Conservation (phyloP, 2,888 invertebrate species). For the Lepetodrilus schrolli region DNA sequence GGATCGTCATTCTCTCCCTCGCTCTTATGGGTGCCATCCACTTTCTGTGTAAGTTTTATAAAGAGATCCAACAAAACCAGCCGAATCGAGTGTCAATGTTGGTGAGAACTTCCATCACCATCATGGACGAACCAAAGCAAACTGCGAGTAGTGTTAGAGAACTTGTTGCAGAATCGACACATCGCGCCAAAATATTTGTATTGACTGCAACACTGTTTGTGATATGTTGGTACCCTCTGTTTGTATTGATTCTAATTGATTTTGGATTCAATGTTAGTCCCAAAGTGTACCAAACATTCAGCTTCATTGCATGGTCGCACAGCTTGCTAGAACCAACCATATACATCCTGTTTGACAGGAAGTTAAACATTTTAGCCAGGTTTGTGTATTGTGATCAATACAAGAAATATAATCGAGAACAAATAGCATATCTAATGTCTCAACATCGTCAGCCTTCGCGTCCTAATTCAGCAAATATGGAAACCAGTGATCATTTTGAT, state of each 20-base stretch:
- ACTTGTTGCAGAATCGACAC: constrained; percentile 68
- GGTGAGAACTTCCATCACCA: constrained; percentile 70
- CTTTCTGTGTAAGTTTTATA: constrained; percentile 72
- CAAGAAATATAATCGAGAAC: constrained; percentile 49
- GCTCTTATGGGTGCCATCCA: constrained; percentile 69
- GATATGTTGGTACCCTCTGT: constrained; percentile 74
- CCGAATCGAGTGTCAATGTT: constrained; percentile 69
- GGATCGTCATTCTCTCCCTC: constrained; percentile 73
- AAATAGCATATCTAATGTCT: constrained; percentile 57
- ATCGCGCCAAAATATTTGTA: constrained; percentile 72
- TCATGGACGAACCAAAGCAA: constrained; percentile 57
- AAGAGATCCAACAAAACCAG: constrained; percentile 71
- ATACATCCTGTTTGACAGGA: constrained; percentile 72
- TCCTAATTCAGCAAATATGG: constrained; percentile 19
- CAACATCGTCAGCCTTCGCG: constrained; percentile 33
- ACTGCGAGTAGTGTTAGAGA: constrained; percentile 58
- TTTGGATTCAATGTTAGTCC: constrained; percentile 69
- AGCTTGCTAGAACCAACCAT: constrained; percentile 73
- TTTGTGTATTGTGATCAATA: constrained; percentile 65
- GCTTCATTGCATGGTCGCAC: constrained; percentile 75
- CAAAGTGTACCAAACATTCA: constrained; percentile 73
- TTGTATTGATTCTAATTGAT: constrained; percentile 72
- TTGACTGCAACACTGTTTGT: constrained; percentile 68
- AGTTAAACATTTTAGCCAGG: constrained; percentile 66
- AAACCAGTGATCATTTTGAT: neutral